These are phyloP conservation scores for Phortica variegata DNA, from an alignment of 1,140 invertebrate species.

Conservation along the genomic window DNA sequence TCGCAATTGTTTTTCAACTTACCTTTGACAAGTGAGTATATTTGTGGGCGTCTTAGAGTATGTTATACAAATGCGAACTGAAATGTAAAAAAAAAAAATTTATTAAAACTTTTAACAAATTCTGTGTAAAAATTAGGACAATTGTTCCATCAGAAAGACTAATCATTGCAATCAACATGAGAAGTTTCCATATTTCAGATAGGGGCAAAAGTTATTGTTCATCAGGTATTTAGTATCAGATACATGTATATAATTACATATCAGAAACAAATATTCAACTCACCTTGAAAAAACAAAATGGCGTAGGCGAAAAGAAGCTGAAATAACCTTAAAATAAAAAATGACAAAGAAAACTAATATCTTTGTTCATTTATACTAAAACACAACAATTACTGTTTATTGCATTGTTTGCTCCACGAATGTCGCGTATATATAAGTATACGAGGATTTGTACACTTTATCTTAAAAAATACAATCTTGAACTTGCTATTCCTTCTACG, in stretches of 20 bases:
- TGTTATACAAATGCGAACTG: background rate
- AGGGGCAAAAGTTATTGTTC: slow-evolving; percentile 15
- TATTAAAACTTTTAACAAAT: too few relatives aligned
- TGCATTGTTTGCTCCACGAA: too few relatives aligned
- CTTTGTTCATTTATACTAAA: too few relatives aligned
- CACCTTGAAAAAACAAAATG: background rate
- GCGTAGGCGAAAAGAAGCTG: background rate
- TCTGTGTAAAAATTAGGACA: background rate
- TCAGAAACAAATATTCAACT: background rate
- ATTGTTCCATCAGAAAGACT: background rate
- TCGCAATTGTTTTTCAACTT: slow-evolving; percentile 2
- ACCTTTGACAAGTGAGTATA: background rate
- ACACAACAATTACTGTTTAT: too few relatives aligned
- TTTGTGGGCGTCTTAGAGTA: background rate
- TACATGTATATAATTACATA: too few relatives aligned
- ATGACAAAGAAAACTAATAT: too few relatives aligned
- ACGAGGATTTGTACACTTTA: too few relatives aligned
- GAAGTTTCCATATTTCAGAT: slow-evolving; percentile 15
- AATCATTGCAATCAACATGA: slow-evolving; percentile 15
- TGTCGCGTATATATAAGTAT: too few relatives aligned
- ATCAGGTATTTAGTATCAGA: slow-evolving; percentile 1
- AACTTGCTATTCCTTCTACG: too few relatives aligned
- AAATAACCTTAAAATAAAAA: too few relatives aligned
- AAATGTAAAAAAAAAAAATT: slow-evolving; percentile 1
- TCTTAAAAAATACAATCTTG: too few relatives aligned